Percentiles rank a stretch among this genome's conserved stretches.
These are phyloP conservation scores for Asobara japonica DNA, from an alignment of 1,140 invertebrate genomes.

Conservation along the genomic window DNA sequence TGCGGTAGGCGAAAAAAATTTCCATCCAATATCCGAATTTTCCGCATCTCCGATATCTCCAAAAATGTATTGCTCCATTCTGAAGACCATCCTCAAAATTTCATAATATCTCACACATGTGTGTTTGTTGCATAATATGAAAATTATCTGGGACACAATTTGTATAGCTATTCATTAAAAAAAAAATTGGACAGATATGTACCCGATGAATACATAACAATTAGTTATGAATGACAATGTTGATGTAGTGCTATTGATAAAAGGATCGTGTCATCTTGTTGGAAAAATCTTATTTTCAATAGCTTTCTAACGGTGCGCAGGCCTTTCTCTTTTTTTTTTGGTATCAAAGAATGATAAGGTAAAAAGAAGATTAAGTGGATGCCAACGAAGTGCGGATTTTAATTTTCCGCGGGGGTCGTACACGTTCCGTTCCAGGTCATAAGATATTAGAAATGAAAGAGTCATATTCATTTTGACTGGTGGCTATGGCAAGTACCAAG, in stretches of 20 bases:
- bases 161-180: not conserved
- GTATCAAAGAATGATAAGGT: not conserved
- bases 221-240: not conserved
- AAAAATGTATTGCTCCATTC: no score
- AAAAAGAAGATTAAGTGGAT: not conserved
- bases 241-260: not conserved
- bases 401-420: not conserved
- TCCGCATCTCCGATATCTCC: no score
- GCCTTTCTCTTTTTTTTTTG: not conserved
- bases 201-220: not conserved
- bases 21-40: no score
- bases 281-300: not conserved
- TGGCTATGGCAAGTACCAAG: not conserved
- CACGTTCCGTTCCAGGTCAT: constrained; percentile 13
- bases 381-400: not conserved
- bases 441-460: not conserved
- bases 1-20: no score
- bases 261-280: not conserved
- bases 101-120: no score
- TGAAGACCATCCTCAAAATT: no score
- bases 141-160: no score
- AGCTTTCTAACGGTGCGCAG: not conserved
- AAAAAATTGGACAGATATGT: not conserved
- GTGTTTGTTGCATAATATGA: no score
- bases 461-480: not conserved